Evolutionary conservation across 2,888 invertebrate genomes (phyloP).

Genomic region (Synergus umbraculus): DNA sequence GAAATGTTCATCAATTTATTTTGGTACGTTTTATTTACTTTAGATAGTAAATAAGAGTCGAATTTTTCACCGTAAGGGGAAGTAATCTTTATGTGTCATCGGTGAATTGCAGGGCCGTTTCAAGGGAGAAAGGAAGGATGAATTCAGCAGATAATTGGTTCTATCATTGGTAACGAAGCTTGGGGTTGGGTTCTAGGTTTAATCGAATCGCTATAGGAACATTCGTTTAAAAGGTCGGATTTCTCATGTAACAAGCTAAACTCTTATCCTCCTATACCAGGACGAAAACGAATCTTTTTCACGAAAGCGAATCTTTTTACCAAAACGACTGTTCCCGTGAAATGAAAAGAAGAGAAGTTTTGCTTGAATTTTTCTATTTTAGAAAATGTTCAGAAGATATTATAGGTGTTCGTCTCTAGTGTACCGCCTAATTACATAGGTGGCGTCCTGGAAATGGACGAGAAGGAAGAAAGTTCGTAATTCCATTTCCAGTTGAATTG

Average conservation of each 20-base stretch:
- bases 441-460: slow-evolving; percentile 17
- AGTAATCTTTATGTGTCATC: slow-evolving; percentile 36
- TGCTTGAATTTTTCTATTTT: not conserved
- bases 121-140: slow-evolving; percentile 9
- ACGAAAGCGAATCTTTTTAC: not conserved
- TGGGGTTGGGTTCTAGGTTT: slow-evolving; percentile 31
- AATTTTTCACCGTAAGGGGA: slow-evolving; percentile 17
- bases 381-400: not conserved
- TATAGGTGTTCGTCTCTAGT: not conserved
- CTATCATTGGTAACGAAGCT: slow-evolving; percentile 39
- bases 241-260: slow-evolving; percentile 26
- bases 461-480: slow-evolving; percentile 37
- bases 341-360: not conserved
- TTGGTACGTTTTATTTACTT: not conserved
- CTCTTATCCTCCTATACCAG: not conserved
- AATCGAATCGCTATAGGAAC: slow-evolving; percentile 44
- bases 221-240: slow-evolving; percentile 24
- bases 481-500: slow-evolving; percentile 41
- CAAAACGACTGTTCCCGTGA: not conserved
- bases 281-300: slow-evolving; percentile 16
- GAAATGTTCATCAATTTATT: too few relatives aligned
- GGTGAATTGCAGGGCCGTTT: not conserved
- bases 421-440: not conserved
- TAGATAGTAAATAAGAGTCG: not conserved
- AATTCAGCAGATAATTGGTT: slow-evolving; percentile 35